Conservation (phyloP, 64 coral and sea anemone species). For the Trachythela sp. region DNA sequence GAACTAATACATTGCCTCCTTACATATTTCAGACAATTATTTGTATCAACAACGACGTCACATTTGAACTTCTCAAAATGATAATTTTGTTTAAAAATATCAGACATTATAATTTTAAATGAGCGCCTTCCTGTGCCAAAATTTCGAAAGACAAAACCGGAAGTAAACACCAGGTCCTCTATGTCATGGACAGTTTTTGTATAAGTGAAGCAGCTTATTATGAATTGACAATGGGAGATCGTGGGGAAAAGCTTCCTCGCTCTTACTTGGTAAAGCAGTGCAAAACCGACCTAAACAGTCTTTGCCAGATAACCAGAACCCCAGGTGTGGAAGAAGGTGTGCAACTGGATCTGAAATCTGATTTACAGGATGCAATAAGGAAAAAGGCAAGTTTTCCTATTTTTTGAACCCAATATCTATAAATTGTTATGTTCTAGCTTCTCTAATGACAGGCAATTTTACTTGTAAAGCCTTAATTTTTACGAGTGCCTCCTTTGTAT, state of each 20-base stretch:
- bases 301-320: not conserved
- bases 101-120: slow-evolving; percentile 2
- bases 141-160: too few species aligned
- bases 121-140: not conserved
- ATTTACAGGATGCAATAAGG: not conserved
- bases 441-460: too few species aligned
- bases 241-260: not conserved
- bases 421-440: too few species aligned
- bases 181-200: not conserved
- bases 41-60: not conserved
- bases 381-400: not conserved
- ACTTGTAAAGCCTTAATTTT: not conserved
- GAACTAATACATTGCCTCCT: not conserved
- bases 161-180: not conserved
- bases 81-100: not conserved
- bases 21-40: not conserved
- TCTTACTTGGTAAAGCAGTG: too few species aligned
- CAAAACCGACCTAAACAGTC: not conserved
- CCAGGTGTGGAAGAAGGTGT: not conserved
- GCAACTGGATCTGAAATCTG: not conserved
- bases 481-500: not conserved
- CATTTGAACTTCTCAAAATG: not conserved
- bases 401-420: too few species aligned
- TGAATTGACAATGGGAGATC: not conserved
- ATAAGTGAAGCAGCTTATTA: not conserved